phyloP scores from a whole-genome alignment of 2,797 vertebrate genomes.

The Helostoma temminkii region DNA sequence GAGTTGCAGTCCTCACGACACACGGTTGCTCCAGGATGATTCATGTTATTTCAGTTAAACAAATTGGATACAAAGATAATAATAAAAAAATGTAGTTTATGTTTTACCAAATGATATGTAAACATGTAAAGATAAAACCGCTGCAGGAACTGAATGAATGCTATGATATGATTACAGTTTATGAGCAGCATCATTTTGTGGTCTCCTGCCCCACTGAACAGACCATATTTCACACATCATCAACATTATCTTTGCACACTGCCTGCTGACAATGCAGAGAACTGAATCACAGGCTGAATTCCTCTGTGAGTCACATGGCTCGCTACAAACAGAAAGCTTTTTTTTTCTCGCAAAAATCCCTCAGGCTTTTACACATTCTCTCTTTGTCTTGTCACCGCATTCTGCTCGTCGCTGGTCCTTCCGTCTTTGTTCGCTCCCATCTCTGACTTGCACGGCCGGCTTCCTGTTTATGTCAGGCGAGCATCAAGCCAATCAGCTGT shows the following conservation, averaged over 20 bases:
- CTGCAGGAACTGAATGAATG: background rate
- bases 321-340: constrained; percentile 48
- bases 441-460: constrained; percentile 71
- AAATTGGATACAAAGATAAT: background rate
- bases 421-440: constrained; percentile 57
- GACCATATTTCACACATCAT: constrained; percentile 47
- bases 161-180: constrained; percentile 9
- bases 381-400: constrained; percentile 62
- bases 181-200: constrained; percentile 19
- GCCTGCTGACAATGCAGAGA: constrained; percentile 69
- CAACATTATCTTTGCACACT: constrained; percentile 46
- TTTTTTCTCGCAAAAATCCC: constrained; percentile 51
- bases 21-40: constrained; percentile 9
- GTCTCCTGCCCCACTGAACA: constrained; percentile 39
- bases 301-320: constrained; percentile 69
- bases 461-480: constrained; percentile 86
- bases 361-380: constrained; percentile 61
- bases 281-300: constrained; percentile 68
- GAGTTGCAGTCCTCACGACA: constrained; percentile 18
- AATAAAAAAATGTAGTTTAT: background rate
- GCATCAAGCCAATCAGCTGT: constrained; percentile 85
- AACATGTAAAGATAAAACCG: constrained; percentile 7
- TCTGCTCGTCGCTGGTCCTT: constrained; percentile 63
- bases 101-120: background rate
- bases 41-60: constrained; percentile 9